A percentile compares a stretch with the other conserved stretches of the same genome.
Evolutionary conservation across 2,888 invertebrate genomes (phyloP).

Genomic region (Sycophila texana): DNA sequence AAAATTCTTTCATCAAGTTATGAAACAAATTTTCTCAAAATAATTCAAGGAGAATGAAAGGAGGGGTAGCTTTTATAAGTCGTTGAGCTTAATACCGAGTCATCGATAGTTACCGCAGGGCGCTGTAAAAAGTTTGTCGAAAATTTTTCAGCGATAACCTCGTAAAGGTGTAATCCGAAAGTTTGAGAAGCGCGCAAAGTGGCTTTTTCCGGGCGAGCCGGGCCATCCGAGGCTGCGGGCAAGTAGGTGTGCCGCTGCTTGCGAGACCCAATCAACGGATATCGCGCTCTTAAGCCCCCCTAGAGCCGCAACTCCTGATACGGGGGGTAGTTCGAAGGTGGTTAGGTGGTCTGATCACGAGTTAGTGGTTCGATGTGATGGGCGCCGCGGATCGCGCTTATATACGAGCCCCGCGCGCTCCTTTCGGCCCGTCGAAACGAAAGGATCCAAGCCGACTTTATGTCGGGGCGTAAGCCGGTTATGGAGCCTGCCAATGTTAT

Average conservation of each 20-base stretch:
- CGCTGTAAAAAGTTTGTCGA: constrained; percentile 27
- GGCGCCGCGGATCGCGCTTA: constrained; percentile 32
- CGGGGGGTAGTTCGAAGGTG: constrained; percentile 68
- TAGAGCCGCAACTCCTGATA: constrained; percentile 74
- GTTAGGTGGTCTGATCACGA: constrained; percentile 74
- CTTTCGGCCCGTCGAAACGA: constrained; percentile 27
- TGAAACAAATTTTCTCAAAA: too few species aligned
- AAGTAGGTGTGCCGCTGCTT: constrained; percentile 23
- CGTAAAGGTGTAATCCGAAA: constrained; percentile 49
- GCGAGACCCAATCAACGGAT: constrained; percentile 75
- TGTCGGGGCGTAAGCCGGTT: constrained; percentile 75
- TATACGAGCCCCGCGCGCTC: constrained; percentile 9
- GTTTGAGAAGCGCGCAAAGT: constrained; percentile 38
- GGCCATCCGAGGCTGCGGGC: neutral
- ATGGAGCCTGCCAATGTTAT: constrained; percentile 75
- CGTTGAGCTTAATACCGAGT: constrained; percentile 25
- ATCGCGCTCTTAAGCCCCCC: constrained; percentile 71
- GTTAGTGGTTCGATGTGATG: constrained; percentile 73
- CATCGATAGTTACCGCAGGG: constrained; percentile 22
- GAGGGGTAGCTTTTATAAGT: too few species aligned
- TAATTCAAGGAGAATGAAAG: too few species aligned
- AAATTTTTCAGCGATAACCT: constrained; percentile 38
- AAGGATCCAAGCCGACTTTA: constrained; percentile 72
- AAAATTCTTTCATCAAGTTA: too few species aligned
- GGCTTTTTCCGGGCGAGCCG: constrained; percentile 29